Conservation (phyloP, 1,140 invertebrate genomes). For the Coelopa frigida region DNA sequence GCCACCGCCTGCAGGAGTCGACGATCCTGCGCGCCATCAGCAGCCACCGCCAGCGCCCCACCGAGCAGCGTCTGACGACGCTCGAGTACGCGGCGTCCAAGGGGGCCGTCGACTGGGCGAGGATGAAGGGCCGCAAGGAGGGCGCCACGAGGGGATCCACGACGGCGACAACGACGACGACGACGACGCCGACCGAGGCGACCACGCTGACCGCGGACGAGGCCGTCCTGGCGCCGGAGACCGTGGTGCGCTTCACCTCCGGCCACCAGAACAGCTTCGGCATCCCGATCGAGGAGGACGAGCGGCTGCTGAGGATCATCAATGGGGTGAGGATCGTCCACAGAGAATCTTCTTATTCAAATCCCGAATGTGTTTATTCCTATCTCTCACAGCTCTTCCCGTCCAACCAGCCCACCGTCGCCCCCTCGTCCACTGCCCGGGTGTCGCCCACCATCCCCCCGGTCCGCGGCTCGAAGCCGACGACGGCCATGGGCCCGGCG, state of each 20-base stretch:
- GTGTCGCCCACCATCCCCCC: slow-evolving; percentile 54
- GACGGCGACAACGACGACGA: slow-evolving; percentile 4
- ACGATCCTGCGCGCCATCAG: slow-evolving; percentile 26
- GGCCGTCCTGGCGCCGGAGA: slow-evolving; percentile 29
- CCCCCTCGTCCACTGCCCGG: slow-evolving; percentile 48
- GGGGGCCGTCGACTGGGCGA: not conserved
- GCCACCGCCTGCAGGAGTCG: slow-evolving; percentile 18
- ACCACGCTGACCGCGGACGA: slow-evolving; percentile 21
- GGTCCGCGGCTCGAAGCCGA: slow-evolving; percentile 25
- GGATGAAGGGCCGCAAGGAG: slow-evolving; percentile 8
- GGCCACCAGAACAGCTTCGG: slow-evolving; percentile 55
- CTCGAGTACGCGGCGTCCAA: slow-evolving; percentile 4
- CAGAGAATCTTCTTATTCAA: not conserved
- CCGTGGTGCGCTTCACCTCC: slow-evolving; percentile 49
- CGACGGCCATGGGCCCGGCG: slow-evolving; percentile 41
- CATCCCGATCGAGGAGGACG: slow-evolving; percentile 52
- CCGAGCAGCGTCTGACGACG: slow-evolving; percentile 6
- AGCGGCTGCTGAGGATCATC: slow-evolving; percentile 38
- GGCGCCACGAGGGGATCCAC: slow-evolving; percentile 6
- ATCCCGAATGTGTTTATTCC: not conserved
- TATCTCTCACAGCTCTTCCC: slow-evolving; percentile 26
- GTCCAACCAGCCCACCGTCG: slow-evolving; percentile 39
- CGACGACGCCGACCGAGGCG: not conserved
- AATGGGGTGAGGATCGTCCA: slow-evolving; percentile 45
- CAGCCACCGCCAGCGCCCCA: slow-evolving; percentile 1